These are phyloP conservation scores for Diprion similis DNA, from an alignment of 1,140 invertebrate genomes.

Conservation along the genomic window DNA sequence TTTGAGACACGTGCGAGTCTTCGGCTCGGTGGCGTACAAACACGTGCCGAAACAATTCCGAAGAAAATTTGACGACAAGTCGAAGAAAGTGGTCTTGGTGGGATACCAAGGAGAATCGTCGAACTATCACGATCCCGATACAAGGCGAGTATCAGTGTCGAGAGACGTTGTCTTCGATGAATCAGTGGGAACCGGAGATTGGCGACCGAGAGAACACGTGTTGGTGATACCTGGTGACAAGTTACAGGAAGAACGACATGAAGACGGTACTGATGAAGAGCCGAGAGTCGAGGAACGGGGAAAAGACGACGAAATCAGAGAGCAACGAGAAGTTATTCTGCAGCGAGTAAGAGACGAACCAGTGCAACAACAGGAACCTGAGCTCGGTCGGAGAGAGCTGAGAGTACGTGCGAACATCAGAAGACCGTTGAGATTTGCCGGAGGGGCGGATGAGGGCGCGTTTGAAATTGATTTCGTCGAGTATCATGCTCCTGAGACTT, in stretches of 20 bases:
- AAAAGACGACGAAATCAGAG: background rate
- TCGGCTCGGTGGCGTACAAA: slow-evolving; percentile 41
- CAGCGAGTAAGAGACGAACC: background rate
- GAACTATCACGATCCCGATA: slow-evolving; percentile 19
- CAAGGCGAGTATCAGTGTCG: slow-evolving; percentile 9
- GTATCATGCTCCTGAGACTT: background rate
- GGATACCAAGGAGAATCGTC: slow-evolving; percentile 25
- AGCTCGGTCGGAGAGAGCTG: background rate
- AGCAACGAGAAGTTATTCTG: background rate
- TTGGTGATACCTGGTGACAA: background rate
- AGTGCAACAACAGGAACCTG: background rate
- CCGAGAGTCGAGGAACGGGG: background rate
- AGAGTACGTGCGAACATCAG: background rate
- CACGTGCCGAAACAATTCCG: slow-evolving; percentile 45
- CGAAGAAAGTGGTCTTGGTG: slow-evolving; percentile 23
- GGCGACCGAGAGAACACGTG: background rate
- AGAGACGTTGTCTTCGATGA: slow-evolving; percentile 17
- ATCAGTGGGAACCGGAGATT: background rate
- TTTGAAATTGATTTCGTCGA: background rate
- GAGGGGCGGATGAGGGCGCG: too few species aligned
- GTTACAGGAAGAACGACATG: too few species aligned
- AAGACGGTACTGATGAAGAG: background rate
- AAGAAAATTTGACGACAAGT: slow-evolving; percentile 40
- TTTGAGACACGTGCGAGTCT: slow-evolving; percentile 38
- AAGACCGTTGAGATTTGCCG: background rate